phyloP scores from a whole-genome alignment of 2,113 vertebrate species.

The Cyanoliseus patagonus region DNA sequence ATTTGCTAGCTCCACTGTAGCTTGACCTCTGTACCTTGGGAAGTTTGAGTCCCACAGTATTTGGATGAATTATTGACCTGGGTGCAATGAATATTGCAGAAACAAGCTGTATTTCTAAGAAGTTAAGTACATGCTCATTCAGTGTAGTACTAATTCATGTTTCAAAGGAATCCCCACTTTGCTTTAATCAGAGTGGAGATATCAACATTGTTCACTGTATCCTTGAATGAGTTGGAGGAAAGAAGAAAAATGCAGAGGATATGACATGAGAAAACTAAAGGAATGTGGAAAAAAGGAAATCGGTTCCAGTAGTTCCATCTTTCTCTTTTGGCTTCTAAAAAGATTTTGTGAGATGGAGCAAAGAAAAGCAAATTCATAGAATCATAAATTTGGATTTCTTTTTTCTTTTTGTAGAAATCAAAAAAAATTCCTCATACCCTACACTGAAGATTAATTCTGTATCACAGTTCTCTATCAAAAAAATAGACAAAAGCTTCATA shows the following conservation, averaged over 20 bases:
- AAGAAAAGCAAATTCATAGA: neutral
- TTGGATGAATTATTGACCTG: constrained; percentile 75
- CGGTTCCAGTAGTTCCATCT: neutral
- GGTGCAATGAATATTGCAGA: constrained; percentile 63
- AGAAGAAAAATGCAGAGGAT: neutral
- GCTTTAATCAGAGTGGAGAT: neutral
- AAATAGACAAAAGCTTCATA: neutral
- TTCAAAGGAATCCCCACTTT: neutral
- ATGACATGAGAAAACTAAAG: neutral
- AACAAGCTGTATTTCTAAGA: constrained; percentile 55
- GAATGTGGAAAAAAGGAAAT: neutral
- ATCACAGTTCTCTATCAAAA: neutral
- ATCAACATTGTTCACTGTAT: neutral
- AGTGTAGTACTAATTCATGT: constrained; percentile 30
- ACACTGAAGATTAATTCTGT: neutral
- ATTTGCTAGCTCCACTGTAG: constrained; percentile 63
- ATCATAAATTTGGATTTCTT: neutral
- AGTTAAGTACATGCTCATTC: constrained; percentile 54
- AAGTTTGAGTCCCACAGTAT: constrained; percentile 54
- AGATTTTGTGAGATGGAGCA: neutral
- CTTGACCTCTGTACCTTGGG: constrained; percentile 70
- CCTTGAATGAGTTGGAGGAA: neutral
- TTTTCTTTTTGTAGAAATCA: neutral
- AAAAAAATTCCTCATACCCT: neutral
- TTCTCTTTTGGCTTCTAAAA: neutral